These are phyloP conservation scores for Penelope pileata DNA, from an alignment of 2,113 vertebrate genomes.

Conservation along the genomic window DNA sequence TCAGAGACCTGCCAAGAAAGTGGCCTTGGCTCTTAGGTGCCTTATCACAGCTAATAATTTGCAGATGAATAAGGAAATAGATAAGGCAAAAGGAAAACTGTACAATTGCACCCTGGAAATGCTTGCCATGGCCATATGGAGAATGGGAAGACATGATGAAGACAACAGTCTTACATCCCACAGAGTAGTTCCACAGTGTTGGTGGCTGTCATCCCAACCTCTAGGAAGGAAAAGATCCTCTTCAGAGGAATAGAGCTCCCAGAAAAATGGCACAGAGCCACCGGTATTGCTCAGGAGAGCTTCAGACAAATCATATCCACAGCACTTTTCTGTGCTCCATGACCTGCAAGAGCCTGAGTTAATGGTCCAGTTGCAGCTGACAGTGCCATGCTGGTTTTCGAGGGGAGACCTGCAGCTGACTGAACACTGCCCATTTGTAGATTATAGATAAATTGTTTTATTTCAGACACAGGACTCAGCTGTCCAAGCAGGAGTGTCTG, in stretches of 20 bases:
- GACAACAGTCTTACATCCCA: background rate
- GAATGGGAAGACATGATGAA: background rate
- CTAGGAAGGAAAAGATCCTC: background rate
- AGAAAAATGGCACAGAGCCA: background rate
- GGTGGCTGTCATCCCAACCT: background rate
- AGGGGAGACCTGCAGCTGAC: background rate
- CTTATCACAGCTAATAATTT: background rate
- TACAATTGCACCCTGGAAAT: background rate
- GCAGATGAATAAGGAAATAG: background rate
- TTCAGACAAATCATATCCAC: background rate
- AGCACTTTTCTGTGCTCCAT: background rate
- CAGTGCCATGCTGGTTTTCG: background rate
- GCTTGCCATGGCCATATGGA: background rate
- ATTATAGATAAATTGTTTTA: background rate
- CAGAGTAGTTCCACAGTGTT: background rate
- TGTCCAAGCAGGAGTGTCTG: background rate
- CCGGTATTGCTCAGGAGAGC: background rate
- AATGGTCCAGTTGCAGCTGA: background rate
- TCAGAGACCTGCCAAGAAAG: background rate
- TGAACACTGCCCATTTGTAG: background rate
- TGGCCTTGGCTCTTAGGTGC: background rate
- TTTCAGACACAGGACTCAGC: background rate
- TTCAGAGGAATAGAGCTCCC: background rate
- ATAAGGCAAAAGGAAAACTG: background rate
- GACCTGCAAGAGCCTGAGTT: background rate